Evolutionary conservation across 1,140 invertebrate species (phyloP).

Genomic region (Latrodectus geometricus): DNA sequence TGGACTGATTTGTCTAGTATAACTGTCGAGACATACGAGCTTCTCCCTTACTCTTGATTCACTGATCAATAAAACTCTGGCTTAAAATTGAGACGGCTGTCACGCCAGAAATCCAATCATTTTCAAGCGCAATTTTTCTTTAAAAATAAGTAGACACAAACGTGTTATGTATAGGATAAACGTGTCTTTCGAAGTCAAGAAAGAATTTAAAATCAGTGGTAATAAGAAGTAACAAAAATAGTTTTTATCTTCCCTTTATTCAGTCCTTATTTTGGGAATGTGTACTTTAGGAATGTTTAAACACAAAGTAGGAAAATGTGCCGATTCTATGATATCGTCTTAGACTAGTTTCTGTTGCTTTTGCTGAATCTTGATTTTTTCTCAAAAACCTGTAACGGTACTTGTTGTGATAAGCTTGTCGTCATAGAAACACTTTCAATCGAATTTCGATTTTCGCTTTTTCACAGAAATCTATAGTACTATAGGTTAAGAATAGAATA

Average conservation of each 20-base stretch:
- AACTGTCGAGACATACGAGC: no score
- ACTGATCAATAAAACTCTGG: no score
- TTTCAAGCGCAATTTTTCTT: no score
- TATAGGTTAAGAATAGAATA: constrained; percentile 27
- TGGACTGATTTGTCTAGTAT: no score
- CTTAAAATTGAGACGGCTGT: no score
- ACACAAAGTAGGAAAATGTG: neutral
- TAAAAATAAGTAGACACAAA: no score
- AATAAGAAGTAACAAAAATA: neutral
- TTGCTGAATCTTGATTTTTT: constrained; percentile 29
- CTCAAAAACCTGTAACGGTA: constrained; percentile 19
- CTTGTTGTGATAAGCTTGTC: constrained; percentile 45
- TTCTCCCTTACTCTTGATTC: no score
- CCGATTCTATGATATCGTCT: neutral
- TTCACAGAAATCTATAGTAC: constrained; percentile 41
- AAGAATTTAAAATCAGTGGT: no score
- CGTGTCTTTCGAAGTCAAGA: no score
- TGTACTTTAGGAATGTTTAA: neutral
- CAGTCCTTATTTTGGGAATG: neutral
- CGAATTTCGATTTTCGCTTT: constrained; percentile 39
- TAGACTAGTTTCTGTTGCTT: neutral
- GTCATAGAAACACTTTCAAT: constrained; percentile 52
- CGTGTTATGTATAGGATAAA: no score
- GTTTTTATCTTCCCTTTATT: neutral
- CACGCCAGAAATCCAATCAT: no score